Percentiles rank a stretch among this genome's conserved stretches.
phyloP scores from a whole-genome alignment of 2,113 vertebrate species.

The Lanius collurio region DNA sequence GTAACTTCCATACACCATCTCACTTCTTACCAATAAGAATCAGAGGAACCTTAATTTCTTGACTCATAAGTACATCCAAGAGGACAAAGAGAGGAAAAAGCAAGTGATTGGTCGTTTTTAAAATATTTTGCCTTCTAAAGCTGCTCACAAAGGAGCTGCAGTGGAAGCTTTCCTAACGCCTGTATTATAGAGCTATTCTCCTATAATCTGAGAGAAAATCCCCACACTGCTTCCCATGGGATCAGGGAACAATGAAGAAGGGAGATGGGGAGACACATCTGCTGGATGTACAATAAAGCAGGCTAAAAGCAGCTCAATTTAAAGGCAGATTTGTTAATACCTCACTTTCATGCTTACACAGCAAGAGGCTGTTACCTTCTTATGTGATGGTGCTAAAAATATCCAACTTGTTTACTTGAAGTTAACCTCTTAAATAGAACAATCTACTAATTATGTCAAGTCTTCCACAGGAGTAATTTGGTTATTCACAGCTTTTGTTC shows the following conservation, averaged over 20 bases:
- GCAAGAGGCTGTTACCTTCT: neutral
- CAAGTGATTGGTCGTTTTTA: neutral
- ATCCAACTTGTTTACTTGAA: neutral
- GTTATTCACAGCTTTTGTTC: neutral
- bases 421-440: neutral
- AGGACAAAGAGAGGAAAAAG: neutral
- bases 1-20: neutral
- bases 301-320: neutral
- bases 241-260: neutral
- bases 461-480: neutral
- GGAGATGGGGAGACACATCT: neutral
- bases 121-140: neutral
- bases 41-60: neutral
- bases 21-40: fast-evolving
- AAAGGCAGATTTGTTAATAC: neutral
- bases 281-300: neutral
- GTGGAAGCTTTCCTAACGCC: neutral
- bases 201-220: neutral
- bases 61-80: neutral
- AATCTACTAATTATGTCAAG: neutral
- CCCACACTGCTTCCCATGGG: neutral
- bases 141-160: neutral
- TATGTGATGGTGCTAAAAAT: neutral
- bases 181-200: neutral
- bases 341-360: neutral